These are phyloP conservation scores for Mystacides longicornis DNA, from an alignment of 2,888 invertebrate species.

Conservation along the genomic window DNA sequence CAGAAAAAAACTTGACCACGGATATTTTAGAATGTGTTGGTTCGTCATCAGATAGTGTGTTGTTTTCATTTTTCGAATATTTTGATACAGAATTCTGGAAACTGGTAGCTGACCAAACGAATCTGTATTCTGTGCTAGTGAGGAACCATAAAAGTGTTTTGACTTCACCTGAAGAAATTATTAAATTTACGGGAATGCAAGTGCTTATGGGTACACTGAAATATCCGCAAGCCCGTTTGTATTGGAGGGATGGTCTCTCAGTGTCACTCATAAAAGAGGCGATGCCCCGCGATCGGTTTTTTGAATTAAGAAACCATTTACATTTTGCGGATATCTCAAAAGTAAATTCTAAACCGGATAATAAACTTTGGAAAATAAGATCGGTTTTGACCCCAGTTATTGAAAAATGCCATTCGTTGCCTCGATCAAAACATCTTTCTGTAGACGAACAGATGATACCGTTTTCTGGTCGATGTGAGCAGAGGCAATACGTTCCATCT, in stretches of 20 bases:
- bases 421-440: not conserved
- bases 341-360: not conserved
- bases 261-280: not conserved
- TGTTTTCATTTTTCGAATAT: not conserved
- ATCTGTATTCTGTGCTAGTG: not conserved
- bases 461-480: not conserved
- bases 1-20: not conserved
- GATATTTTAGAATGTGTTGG: not conserved
- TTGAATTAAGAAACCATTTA: not conserved
- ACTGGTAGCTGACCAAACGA: not conserved
- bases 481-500: not conserved
- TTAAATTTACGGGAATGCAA: not conserved
- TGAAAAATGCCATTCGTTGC: not conserved
- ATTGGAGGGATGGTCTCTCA: not conserved
- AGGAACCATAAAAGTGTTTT: not conserved
- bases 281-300: not conserved
- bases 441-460: not conserved
- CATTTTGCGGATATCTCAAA: not conserved
- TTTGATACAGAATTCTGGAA: not conserved
- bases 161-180: not conserved
- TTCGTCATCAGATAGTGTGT: not conserved
- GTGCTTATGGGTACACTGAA: not conserved
- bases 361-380: not conserved
- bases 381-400: not conserved
- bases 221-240: not conserved